Percentiles rank a stretch among this genome's conserved stretches.
phyloP scores from a whole-genome alignment of 2,888 invertebrate species.

The Rutpela maculata region DNA sequence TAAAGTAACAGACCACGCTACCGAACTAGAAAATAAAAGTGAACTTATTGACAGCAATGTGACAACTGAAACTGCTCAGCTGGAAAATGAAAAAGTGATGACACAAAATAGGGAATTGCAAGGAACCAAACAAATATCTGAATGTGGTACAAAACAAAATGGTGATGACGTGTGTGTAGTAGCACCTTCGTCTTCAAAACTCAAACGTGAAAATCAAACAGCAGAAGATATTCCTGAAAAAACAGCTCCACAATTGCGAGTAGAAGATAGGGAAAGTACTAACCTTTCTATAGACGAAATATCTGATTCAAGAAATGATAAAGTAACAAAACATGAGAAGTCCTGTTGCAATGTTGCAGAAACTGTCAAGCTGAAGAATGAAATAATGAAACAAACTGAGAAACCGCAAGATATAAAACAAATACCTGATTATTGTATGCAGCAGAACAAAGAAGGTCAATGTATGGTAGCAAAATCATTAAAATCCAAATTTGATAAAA shows the following conservation, averaged over 20 bases:
- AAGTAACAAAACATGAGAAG: too few species aligned
- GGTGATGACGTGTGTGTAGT: background rate
- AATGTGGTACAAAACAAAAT: background rate
- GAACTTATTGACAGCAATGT: background rate
- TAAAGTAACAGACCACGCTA: background rate
- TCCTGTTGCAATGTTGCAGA: too few species aligned
- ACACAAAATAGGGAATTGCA: background rate
- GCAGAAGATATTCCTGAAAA: background rate
- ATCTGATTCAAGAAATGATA: too few species aligned
- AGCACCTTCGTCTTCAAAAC: background rate
- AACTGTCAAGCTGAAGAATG: background rate
- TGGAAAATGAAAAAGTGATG: background rate
- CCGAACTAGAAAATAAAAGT: background rate
- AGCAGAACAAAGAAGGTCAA: background rate
- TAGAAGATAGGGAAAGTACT: too few species aligned
- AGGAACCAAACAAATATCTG: background rate
- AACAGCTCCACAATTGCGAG: background rate
- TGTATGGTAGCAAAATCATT: too few species aligned
- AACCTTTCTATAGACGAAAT: too few species aligned
- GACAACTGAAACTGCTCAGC: background rate
- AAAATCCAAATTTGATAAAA: background rate
- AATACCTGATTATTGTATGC: background rate
- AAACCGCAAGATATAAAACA: background rate
- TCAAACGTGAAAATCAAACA: background rate
- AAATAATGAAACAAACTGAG: background rate